Conservation (phyloP, 2,888 invertebrate species). For the Erannis defoliaria region DNA sequence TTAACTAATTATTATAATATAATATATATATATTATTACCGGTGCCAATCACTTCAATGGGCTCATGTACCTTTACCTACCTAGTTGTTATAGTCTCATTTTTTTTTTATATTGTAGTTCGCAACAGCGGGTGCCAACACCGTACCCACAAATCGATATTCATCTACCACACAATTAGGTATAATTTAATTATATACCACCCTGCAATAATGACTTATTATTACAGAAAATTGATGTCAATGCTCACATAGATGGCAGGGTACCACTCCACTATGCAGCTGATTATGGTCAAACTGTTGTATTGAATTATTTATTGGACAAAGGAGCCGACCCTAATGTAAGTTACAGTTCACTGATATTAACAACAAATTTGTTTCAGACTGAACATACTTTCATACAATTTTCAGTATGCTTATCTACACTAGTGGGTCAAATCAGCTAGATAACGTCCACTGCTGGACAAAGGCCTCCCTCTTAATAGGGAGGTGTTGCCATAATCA, state of each 20-base stretch:
- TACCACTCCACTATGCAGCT: conserved; percentile 97
- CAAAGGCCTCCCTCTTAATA: no score
- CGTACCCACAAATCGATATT: not conserved
- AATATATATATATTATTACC: not conserved
- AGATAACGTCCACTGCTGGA: no score
- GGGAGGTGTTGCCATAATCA: no score
- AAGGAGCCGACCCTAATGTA: conserved; percentile 98
- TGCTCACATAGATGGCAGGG: conserved; percentile 94
- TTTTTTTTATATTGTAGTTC: not conserved
- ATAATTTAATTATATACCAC: not conserved
- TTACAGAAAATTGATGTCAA: conserved; percentile 93
- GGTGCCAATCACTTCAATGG: not conserved
- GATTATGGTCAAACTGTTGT: conserved; percentile 98
- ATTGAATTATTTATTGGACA: conserved; percentile 93
- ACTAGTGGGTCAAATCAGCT: no score
- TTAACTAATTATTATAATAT: no score
- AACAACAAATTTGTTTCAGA: not conserved
- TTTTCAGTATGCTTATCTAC: no score
- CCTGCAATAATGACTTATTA: not conserved
- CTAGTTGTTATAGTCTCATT: not conserved
- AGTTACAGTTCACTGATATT: conserved; percentile 42
- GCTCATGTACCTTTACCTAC: not conserved
- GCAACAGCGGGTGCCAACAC: not conserved
- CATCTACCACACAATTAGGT: not conserved
- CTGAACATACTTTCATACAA: no score